Percentiles rank a stretch among this genome's conserved stretches.
phyloP scores from a whole-genome alignment of 2,888 invertebrate genomes.

The Oscheius sp. region DNA sequence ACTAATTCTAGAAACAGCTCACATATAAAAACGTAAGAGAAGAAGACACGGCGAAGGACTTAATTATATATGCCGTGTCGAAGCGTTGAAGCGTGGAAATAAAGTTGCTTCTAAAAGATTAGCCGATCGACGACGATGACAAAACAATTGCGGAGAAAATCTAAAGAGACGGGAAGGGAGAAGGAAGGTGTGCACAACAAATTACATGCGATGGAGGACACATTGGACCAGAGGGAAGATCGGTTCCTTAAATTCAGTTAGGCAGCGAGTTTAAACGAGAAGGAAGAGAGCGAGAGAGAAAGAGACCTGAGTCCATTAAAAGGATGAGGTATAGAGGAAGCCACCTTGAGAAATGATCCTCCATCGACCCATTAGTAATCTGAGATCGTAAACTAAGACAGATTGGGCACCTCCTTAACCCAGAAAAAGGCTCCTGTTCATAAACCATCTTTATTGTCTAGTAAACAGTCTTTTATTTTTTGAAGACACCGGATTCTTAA shows the following conservation, averaged over 20 bases:
- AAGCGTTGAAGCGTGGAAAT: constrained; percentile 18
- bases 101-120: constrained; percentile 3
- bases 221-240: constrained; percentile 1
- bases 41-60: background rate
- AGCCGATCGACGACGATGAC: background rate
- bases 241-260: constrained; percentile 20
- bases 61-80: constrained; percentile 13
- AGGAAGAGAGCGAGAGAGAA: too few relatives aligned
- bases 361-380: too few relatives aligned
- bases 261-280: too few relatives aligned
- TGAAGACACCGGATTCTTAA: too few relatives aligned
- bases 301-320: too few relatives aligned
- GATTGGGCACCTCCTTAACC: too few relatives aligned
- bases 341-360: too few relatives aligned
- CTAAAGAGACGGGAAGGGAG: background rate
- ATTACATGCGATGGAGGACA: constrained; percentile 6
- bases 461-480: too few relatives aligned
- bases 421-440: too few relatives aligned
- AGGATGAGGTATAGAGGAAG: too few relatives aligned
- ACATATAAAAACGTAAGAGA: background rate
- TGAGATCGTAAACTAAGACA: too few relatives aligned
- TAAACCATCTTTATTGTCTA: too few relatives aligned
- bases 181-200: constrained; percentile 12
- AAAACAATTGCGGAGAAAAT: background rate
- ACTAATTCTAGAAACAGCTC: background rate